Base-by-base conservation (phyloP, 2,797 vertebrate genomes). In the Knipowitschia caucasica region DNA sequence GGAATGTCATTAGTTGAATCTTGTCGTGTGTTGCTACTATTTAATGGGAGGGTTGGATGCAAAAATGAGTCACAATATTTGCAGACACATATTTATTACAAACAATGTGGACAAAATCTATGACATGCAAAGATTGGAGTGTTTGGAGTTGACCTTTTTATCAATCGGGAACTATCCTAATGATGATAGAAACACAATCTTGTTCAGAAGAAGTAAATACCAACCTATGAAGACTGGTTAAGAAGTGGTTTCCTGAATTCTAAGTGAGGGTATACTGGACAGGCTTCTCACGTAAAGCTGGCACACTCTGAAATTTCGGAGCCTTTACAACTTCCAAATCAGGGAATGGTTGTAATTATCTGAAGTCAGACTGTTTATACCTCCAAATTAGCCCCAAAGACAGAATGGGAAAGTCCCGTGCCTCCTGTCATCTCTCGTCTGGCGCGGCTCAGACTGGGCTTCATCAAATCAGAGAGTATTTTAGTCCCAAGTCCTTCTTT, bases 311-410 rank as follows among this genome's bases (percentile, higher is more conserved):
- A 49, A 50, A 45, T 45, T 77, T 44, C 59, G 57, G n/a, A 47
- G 18, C 15, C 36, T 40, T 52, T 38, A 52, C 23, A 17, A 52
- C 15, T 52, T 67, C 11, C 56, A 42, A 60, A 56, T 67, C 51
- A 50, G 56, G 45, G 40, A n/a, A 56, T 54, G 59, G 52, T 65
- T 18, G 35, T 54, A 25, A 70, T 75, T 66, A 58, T 25, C 42
- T 24, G 27, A 34, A 56, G 50, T 54, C 52, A 60, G 53, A 73
- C 38, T 75, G 62, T 77, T 78, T 77, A 73, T 56, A 52, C 10
- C 39, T 57, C 20, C 21, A 58, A 68, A 81, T 74, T 51, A 63
- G 27, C 59, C 44, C 34, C 47, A 58, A 71, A 71, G 49, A 51
- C 56, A 56, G 54, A 56, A 59, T 38, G 52, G 39, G 65, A 66